Base-by-base conservation (phyloP, 2,797 vertebrate species). In the Pseudomugil tenellus region DNA sequence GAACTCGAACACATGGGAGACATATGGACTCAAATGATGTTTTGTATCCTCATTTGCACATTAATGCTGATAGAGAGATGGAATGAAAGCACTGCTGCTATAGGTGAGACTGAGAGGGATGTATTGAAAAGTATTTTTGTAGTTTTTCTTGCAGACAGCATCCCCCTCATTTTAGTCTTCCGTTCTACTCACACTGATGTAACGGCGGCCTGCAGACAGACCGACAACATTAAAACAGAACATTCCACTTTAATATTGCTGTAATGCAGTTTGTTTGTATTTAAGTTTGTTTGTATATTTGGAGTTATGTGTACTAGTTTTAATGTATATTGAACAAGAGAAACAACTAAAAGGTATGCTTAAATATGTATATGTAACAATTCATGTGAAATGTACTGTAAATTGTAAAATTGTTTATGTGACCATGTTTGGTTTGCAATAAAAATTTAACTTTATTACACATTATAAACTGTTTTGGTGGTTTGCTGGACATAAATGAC, bases 351-450 rank as follows among this genome's bases (percentile, higher is more conserved):
- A 93, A 93, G 93, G 92, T 95, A 95, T 96, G 95, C 95, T 94
- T 95, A 89, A 85, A 83, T 87, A 88, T 91, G 81, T 90, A 86
- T 87, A 89, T 86, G 89, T 96, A 95, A 96, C 93, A 92, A 93
- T 93, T 94, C 89, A 93, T 94, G 94, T 94, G 94, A 93, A 96
- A 96, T 96, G 96, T 96, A 95, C 93, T 96, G 95, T 98, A 97
- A 95, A 97, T 96, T 97, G 95, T 94, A 94, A 95, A 95, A 96
- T 94, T 94, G 95, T 94, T 91, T 94, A 92, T 84, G 96, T 98
- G 96, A 95, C 94, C 94, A 94, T 94, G 93, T 95, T 89, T 88
- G 94, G 96, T 98, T 98, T 97, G 95, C 96, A 99, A 96, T 99
- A 98, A 98, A 97, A 94, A 80, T 91, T 91, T 91, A 92, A 93